Conservation (phyloP, 2,113 vertebrate species). For the Tonatia bakeri region DNA sequence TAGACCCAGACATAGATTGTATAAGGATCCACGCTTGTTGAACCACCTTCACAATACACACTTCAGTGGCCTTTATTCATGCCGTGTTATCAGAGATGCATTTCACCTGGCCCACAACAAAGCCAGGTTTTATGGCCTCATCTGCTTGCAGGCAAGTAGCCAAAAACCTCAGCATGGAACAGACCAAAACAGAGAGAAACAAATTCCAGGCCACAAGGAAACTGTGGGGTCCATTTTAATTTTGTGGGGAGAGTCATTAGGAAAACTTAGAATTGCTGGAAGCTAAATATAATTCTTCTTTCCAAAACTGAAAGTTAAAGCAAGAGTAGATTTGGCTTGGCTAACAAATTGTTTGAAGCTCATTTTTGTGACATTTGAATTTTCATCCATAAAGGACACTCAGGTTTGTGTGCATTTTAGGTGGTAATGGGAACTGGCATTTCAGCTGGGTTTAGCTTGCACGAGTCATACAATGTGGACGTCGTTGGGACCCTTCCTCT, state of each 20-base stretch:
- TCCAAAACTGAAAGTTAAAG: background rate
- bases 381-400: background rate
- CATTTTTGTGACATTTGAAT: background rate
- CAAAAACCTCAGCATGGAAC: background rate
- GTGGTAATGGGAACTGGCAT: constrained; percentile 92
- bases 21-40: background rate
- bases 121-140: background rate
- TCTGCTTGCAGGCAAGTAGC: background rate
- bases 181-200: background rate
- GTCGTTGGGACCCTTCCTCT: constrained; percentile 91
- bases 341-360: background rate
- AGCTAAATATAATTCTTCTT: background rate
- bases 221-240: background rate
- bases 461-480: constrained; percentile 84
- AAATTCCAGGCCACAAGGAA: background rate
- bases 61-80: background rate
- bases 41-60: background rate
- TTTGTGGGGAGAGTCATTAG: background rate
- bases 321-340: background rate
- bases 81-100: background rate
- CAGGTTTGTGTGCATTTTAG: constrained; percentile 73
- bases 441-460: constrained; percentile 89
- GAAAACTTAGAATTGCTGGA: background rate
- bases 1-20: background rate
- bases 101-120: background rate